Base-by-base conservation (phyloP, 2,113 vertebrate genomes). In the Conger conger region DNA sequence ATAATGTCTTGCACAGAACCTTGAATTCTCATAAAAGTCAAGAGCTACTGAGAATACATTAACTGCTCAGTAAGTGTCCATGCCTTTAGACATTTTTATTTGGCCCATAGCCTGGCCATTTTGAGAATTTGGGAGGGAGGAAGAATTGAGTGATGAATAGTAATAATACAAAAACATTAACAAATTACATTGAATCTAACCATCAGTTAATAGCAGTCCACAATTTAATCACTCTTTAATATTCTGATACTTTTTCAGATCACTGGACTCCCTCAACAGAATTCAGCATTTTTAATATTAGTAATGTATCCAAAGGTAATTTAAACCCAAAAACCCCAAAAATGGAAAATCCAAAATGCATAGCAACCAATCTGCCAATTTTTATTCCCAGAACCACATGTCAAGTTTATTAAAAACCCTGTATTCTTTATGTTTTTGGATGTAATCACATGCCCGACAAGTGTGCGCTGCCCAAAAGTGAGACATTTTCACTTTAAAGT, bases 321-420 rank as follows among this genome's bases (percentile, higher is more conserved):
- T 9, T 23, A 16, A 76, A 83, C 40, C 18, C 30, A 45, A 40
- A 63, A 27, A 50, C 63, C 3, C 16, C 20, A 17, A 33, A 30
- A 33, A 50, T 50, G 45, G 15, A 76, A 33, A 23, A 84, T 36
- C 50, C 13, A 50, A 23, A 20, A 50, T 15, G 60, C 40, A 40
- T 30, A 40, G 4, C 68, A 23, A 45, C 27, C 68, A 42, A 4
- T 38, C 8, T 68, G 20, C 27, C 54, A 16, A 37, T 80, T 42
- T 87, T 93, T 93, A 97, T 90, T 95, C 94, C 95, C 95, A 96
- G 94, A 96, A 97, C 96, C 96, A 97, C 88, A 95, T 96, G 88
- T 96, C 95, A 90, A 97, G 93, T 90, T 96, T 96, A 90, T 94
- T 93, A 87, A 95, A 92, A 1, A 95, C 95, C 82, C 95, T 96